A percentile compares a stretch with the other conserved stretches of the same genome.
phyloP scores from a whole-genome alignment of 1,140 invertebrate genomes.

The Drosophila kikkawai region DNA sequence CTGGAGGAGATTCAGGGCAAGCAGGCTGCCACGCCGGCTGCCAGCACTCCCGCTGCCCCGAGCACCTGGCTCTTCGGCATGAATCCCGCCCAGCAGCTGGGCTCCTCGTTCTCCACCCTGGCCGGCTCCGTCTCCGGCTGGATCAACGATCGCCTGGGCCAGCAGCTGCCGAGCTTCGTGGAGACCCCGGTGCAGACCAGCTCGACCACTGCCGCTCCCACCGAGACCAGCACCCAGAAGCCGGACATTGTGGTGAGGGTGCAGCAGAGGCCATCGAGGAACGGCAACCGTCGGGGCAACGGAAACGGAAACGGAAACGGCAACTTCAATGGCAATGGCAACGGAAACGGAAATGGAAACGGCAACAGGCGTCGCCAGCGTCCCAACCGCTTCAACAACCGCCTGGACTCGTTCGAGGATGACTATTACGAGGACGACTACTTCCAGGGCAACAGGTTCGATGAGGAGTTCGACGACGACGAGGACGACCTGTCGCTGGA shows the following conservation, averaged over 20 bases:
- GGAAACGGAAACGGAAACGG: conserved; percentile 31
- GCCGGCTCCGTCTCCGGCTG: conserved; percentile 79
- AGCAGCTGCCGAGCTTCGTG: conserved; percentile 64
- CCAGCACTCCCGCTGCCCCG: conserved; percentile 25
- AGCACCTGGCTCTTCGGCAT: conserved; percentile 75
- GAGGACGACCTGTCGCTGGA: conserved; percentile 36
- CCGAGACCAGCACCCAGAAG: conserved; percentile 54
- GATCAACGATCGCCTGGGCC: conserved; percentile 78
- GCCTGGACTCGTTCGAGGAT: conserved; percentile 64
- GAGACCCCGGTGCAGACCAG: conserved; percentile 65
- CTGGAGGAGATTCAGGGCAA: conserved; percentile 70
- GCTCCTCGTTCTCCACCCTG: conserved; percentile 70
- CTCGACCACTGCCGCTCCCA: conserved; percentile 22
- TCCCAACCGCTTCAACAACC: conserved; percentile 67
- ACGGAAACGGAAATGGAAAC: conserved; percentile 33
- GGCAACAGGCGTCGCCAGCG: conserved; percentile 35
- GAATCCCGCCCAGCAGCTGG: conserved; percentile 72
- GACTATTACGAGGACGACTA: conserved; percentile 73
- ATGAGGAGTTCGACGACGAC: conserved; percentile 68
- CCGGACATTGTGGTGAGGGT: conserved; percentile 77
- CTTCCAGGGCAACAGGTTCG: conserved; percentile 61
- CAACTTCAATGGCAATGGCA: neutral
- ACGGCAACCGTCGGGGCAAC: conserved; percentile 29
- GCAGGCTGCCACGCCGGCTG: conserved; percentile 43
- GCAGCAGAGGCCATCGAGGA: conserved; percentile 65